These are phyloP conservation scores for Euschistus heros DNA, from an alignment of 1,140 invertebrate genomes.

Conservation along the genomic window DNA sequence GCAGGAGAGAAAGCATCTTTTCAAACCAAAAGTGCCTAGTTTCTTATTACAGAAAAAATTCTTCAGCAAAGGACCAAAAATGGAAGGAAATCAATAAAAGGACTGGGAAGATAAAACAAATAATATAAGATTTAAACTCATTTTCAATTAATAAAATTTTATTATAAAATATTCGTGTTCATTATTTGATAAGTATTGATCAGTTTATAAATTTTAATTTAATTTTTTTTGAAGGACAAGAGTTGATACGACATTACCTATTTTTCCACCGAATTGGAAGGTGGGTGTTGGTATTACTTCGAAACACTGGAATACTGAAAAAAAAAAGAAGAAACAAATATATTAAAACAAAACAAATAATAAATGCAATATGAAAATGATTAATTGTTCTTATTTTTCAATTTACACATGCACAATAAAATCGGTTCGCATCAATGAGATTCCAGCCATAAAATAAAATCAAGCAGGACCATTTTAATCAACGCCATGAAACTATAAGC, in stretches of 20 bases:
- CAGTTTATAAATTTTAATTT: neutral
- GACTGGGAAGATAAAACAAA: too few relatives aligned
- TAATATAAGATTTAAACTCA: too few relatives aligned
- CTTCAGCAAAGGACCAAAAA: neutral
- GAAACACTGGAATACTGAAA: conserved; percentile 49
- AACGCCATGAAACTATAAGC: too few relatives aligned
- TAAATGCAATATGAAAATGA: too few relatives aligned
- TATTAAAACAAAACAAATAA: too few relatives aligned
- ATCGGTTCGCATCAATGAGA: too few relatives aligned
- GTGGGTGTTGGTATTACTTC: conserved; percentile 61
- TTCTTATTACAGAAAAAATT: neutral
- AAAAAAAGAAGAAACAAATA: conserved; percentile 29
- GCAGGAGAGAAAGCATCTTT: neutral
- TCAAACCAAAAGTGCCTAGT: neutral
- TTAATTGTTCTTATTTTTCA: too few relatives aligned
- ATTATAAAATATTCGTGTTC: neutral
- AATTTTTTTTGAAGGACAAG: conserved; percentile 54
- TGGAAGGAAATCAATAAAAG: too few relatives aligned
- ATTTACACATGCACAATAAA: too few relatives aligned
- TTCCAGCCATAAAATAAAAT: too few relatives aligned
- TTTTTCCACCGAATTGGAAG: conserved; percentile 75
- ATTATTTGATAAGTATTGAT: neutral
- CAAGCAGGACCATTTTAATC: too few relatives aligned
- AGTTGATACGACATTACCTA: conserved; percentile 64
- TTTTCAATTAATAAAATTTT: neutral